Conservation (phyloP, 1,140 invertebrate genomes). For the Drosophila hydei region DNA sequence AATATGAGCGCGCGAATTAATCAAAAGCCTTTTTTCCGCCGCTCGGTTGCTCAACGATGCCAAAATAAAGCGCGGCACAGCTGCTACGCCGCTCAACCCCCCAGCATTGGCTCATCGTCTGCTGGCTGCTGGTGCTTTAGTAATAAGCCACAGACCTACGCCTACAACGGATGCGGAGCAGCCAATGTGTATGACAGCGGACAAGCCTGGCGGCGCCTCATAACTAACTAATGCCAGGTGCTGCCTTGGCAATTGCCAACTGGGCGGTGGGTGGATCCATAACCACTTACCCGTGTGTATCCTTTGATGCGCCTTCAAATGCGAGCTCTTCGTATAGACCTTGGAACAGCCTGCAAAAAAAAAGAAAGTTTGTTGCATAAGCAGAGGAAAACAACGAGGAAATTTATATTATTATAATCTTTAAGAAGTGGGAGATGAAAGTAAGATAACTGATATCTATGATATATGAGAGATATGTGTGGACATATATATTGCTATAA, state of each 20-base stretch:
- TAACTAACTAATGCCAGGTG: constrained; percentile 34
- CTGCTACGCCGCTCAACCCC: constrained; percentile 38
- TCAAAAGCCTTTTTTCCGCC: constrained; percentile 66
- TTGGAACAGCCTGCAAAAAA: constrained; percentile 95
- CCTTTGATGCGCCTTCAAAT: constrained; percentile 98
- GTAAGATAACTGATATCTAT: background rate
- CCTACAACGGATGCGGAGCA: constrained; percentile 20
- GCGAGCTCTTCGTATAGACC: constrained; percentile 99
- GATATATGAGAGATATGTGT: too few relatives aligned
- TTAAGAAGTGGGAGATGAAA: background rate
- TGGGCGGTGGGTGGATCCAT: constrained; percentile 30
- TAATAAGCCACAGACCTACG: constrained; percentile 47
- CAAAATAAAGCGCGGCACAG: constrained; percentile 49
- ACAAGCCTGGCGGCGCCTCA: constrained; percentile 30
- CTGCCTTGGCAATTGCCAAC: constrained; percentile 12
- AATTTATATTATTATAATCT: background rate
- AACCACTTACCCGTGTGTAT: constrained; percentile 96
- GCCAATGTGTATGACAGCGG: constrained; percentile 24
- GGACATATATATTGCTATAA: background rate
- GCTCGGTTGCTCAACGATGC: constrained; percentile 51
- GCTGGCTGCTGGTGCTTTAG: constrained; percentile 13
- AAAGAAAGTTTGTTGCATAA: constrained; percentile 14
- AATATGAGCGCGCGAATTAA: constrained; percentile 80
- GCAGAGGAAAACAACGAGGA: constrained; percentile 19
- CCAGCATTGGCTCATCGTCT: constrained; percentile 45